A percentile compares a stretch with the other conserved stretches of the same genome.
These are phyloP conservation scores for Schizopygopsis malacanthus DNA, from an alignment of 2,797 vertebrate genomes.

Conservation along the genomic window DNA sequence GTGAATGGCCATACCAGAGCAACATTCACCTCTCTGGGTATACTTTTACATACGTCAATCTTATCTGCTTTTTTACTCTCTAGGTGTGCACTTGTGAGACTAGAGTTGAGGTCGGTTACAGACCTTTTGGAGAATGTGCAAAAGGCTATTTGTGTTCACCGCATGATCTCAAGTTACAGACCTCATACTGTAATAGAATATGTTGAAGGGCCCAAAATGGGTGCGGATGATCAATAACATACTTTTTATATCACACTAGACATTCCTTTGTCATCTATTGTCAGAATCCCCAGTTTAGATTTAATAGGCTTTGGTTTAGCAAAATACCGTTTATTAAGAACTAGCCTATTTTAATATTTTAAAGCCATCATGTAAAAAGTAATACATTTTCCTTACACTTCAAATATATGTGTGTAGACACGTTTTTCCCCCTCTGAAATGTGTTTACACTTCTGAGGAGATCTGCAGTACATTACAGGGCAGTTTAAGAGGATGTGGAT, in stretches of 20 bases:
- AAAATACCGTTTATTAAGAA: background rate
- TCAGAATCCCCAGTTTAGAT: background rate
- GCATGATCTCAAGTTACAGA: constrained; percentile 35
- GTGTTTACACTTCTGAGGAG: constrained; percentile 44
- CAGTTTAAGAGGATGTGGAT: constrained; percentile 19
- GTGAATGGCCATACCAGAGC: constrained; percentile 2
- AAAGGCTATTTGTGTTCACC: constrained; percentile 14
- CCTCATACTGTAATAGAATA: constrained; percentile 38
- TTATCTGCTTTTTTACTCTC: background rate
- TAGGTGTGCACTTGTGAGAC: background rate
- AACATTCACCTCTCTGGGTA: background rate
- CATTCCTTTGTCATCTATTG: constrained; percentile 27
- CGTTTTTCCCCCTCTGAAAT: constrained; percentile 10
- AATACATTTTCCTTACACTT: background rate
- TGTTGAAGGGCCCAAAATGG: background rate
- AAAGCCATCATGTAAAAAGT: background rate
- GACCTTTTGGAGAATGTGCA: constrained; percentile 20
- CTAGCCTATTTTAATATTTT: background rate
- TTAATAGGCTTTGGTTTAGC: background rate
- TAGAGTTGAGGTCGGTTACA: constrained; percentile 6
- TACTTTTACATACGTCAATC: constrained; percentile 23
- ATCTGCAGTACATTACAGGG: constrained; percentile 42
- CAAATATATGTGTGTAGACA: background rate
- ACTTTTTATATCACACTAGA: background rate
- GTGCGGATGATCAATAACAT: constrained; percentile 29